These are phyloP conservation scores for Adelognathus sp. DNA, from an alignment of 2,888 invertebrate species.

Conservation along the genomic window DNA sequence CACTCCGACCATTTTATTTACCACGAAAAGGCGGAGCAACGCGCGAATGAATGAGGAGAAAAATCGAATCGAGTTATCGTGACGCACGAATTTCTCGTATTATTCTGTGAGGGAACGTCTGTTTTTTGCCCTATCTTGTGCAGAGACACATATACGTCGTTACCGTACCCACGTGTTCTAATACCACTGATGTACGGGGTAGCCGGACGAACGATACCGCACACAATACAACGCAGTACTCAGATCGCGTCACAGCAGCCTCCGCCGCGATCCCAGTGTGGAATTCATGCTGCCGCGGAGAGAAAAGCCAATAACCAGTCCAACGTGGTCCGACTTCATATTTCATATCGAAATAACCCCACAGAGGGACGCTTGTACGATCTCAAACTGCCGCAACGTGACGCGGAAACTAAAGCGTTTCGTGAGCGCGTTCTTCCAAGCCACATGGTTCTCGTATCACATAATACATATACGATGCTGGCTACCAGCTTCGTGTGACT, in stretches of 20 bases:
- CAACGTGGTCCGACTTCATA: slow-evolving; percentile 65
- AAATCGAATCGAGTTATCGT: slow-evolving; percentile 57
- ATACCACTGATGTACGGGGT: neutral
- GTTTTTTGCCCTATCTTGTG: neutral
- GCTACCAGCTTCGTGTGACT: slow-evolving; percentile 20
- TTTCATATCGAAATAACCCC: slow-evolving; percentile 68
- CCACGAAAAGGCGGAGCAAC: slow-evolving; percentile 56
- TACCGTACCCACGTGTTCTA: neutral
- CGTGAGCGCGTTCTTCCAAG: slow-evolving; percentile 48
- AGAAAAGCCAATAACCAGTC: slow-evolving; percentile 65
- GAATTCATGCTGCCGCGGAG: slow-evolving; percentile 46
- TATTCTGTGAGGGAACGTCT: slow-evolving; percentile 41
- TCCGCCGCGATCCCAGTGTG: slow-evolving; percentile 40
- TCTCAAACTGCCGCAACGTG: slow-evolving; percentile 72
- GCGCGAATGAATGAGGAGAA: slow-evolving; percentile 4
- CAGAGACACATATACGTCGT: neutral
- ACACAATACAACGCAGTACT: neutral
- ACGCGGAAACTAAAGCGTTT: slow-evolving; percentile 70
- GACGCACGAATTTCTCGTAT: slow-evolving; percentile 57
- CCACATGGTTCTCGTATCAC: slow-evolving; percentile 15
- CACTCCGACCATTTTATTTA: slow-evolving; percentile 47
- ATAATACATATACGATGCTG: slow-evolving; percentile 20
- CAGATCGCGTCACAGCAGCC: slow-evolving; percentile 31
- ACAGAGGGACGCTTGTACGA: slow-evolving; percentile 65
- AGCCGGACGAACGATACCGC: slow-evolving; percentile 23